phyloP scores from a whole-genome alignment of 1,140 invertebrate species.

The Pseudomyrmex concolor region DNA sequence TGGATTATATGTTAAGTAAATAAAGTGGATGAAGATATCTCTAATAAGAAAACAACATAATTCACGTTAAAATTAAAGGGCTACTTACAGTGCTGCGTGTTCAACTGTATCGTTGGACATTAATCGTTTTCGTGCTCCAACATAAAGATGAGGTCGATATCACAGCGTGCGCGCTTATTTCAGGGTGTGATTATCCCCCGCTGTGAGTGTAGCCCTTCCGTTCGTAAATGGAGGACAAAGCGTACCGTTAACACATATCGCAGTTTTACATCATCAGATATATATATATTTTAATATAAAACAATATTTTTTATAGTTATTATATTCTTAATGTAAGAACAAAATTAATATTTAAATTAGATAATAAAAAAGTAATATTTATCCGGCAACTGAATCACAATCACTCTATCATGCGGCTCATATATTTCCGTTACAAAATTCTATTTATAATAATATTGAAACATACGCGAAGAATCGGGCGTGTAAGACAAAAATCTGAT shows the following conservation, averaged over 20 bases:
- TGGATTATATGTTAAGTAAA: no score
- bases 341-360: neutral
- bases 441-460: no score
- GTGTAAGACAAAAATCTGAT: no score
- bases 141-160: slow-evolving; percentile 46
- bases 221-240: slow-evolving; percentile 33
- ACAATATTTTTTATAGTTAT: neutral
- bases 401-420: no score
- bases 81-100: slow-evolving; percentile 19
- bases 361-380: neutral
- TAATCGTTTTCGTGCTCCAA: slow-evolving; percentile 45
- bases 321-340: slow-evolving; percentile 15
- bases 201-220: slow-evolving; percentile 1
- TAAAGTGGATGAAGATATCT: no score
- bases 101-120: slow-evolving; percentile 3
- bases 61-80: slow-evolving; percentile 25
- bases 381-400: no score
- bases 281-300: slow-evolving; percentile 1
- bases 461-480: no score
- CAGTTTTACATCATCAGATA: neutral
- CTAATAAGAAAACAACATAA: no score
- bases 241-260: slow-evolving; percentile 37
- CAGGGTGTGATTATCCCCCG: slow-evolving; percentile 8
- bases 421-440: neutral
- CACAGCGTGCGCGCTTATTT: slow-evolving; percentile 36